Conservation (phyloP, 2,888 invertebrate species). For the Meta bourneti region DNA sequence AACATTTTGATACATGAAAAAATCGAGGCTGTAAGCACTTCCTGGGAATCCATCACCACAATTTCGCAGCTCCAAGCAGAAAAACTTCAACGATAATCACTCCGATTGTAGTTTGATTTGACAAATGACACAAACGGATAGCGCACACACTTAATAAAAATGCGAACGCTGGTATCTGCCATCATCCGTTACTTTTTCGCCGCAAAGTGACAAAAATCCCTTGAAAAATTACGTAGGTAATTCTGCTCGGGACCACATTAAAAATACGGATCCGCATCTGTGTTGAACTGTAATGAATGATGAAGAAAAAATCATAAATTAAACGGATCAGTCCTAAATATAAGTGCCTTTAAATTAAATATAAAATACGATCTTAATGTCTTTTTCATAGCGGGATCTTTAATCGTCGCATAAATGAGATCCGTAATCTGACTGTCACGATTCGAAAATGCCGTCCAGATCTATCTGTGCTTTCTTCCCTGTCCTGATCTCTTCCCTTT, state of each 20-base stretch:
- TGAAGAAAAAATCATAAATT: slow-evolving; percentile 5
- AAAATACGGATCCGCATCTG: not conserved
- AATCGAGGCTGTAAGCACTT: no score
- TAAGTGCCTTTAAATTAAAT: slow-evolving; percentile 25
- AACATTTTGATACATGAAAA: no score
- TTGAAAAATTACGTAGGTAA: not conserved
- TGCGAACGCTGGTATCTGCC: not conserved
- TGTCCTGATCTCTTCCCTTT: slow-evolving; percentile 10
- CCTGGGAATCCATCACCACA: no score
- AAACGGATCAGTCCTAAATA: slow-evolving; percentile 6
- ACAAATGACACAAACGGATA: not conserved
- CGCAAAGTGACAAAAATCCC: not conserved
- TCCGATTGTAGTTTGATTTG: not conserved
- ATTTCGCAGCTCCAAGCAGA: no score
- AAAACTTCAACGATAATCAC: no score
- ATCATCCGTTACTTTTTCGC: not conserved
- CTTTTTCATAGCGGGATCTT: slow-evolving; percentile 42
- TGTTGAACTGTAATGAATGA: not conserved
- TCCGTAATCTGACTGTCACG: slow-evolving; percentile 39
- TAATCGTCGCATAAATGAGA: slow-evolving; percentile 56
- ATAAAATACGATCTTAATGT: slow-evolving; percentile 56
- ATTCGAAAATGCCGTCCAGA: slow-evolving; percentile 4
- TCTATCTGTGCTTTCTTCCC: slow-evolving; percentile 18
- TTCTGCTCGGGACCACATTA: not conserved
- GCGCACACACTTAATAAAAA: not conserved